These are phyloP conservation scores for Parotia lawesii DNA, from an alignment of 2,113 vertebrate species.

Conservation along the genomic window DNA sequence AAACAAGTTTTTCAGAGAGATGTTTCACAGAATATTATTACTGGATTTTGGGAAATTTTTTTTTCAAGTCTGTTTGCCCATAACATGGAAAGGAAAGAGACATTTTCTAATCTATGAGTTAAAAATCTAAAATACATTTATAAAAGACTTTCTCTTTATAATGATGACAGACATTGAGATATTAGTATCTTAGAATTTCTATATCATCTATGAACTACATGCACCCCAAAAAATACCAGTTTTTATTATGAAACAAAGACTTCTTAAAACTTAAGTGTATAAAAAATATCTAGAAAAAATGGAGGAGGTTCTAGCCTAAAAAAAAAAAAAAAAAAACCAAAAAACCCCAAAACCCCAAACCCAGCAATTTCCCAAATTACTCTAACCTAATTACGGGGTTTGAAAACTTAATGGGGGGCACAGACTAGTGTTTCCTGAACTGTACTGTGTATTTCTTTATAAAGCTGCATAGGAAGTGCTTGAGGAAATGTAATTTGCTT, in stretches of 20 bases:
- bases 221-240: neutral
- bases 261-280: neutral
- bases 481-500: neutral
- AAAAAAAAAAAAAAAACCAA: neutral
- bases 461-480: neutral
- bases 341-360: neutral
- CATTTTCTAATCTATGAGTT: neutral
- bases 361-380: neutral
- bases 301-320: neutral
- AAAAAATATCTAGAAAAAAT: neutral
- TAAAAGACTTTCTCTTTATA: neutral
- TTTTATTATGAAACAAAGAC: neutral
- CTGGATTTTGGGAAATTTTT: neutral
- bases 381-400: neutral
- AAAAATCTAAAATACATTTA: neutral
- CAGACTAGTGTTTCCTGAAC: neutral
- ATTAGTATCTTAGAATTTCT: neutral
- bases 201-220: neutral
- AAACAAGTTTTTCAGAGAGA: neutral
- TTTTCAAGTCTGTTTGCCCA: neutral
- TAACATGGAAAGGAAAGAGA: neutral
- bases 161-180: neutral
- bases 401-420: neutral
- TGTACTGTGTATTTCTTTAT: neutral
- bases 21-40: neutral